Base-by-base conservation (phyloP, 1,140 invertebrate genomes). In the Chymomyza costata region DNA sequence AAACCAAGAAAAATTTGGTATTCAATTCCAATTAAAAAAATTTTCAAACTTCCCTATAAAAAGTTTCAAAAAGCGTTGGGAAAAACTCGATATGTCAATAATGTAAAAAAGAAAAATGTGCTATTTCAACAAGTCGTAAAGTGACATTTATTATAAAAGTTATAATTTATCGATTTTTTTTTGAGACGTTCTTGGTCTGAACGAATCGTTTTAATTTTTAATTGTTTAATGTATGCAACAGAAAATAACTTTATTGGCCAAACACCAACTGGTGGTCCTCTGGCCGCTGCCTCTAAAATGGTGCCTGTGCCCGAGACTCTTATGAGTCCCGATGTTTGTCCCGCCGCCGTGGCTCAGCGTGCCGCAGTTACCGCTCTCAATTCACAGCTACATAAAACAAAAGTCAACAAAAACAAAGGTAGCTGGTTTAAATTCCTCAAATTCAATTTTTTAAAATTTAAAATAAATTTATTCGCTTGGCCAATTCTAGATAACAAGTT, bases 301-400 rank as follows among this genome's bases (percentile, higher is more conserved):
- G 91, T 95, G 1, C 94, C 93, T 2, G 93, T 95, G 25, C 93
- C 93, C 6, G 94, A 95, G 76, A 93, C 93, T 0, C 86, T 94
- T 0, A 94, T 94, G 91, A 94, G 93, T 84, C 93, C 93, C 1
- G 92, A 94, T 84, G 93, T 93, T 73, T 87, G 90, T 64, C 89
- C 90, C 51, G 81, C 87, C 11, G 76, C 83, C 34, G 82, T 80
- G 8, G 76, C 81, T 11, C 76, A 86, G 52, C 63, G 71, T 16
- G 65, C 78, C 10, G 69, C 73, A 0, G 83, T 85, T 1, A 48
- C 58, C 3, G 73, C 83, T 0, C 58, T 85, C 6, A 71, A 61
- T 34, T 50, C 83, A 15, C 83, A 85, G 48, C 37, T 78, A 39
- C 81, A 84, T 49, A 80, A 83, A 40, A 62, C 51, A 8, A 85